Conservation (phyloP, 92 coral and sea anemone genomes). For the Phenganax stokvisi region DNA sequence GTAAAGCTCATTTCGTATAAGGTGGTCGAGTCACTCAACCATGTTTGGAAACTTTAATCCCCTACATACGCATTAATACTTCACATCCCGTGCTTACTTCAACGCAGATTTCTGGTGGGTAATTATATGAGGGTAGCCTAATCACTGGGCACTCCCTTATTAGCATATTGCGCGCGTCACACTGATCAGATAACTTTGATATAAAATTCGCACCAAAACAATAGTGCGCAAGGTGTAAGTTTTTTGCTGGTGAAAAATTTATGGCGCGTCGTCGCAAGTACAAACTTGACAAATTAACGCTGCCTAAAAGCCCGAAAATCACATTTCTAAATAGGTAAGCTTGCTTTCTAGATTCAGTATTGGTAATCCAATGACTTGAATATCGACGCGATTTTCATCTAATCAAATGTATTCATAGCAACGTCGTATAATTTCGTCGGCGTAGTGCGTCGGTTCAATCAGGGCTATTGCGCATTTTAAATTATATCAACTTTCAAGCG, state of each 20-base stretch:
- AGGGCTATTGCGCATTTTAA: too few species aligned
- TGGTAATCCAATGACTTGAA: not conserved
- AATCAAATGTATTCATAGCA: too few species aligned
- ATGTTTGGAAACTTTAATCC: too few species aligned
- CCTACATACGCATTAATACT: too few species aligned
- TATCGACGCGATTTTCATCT: too few species aligned
- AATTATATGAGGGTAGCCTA: not conserved
- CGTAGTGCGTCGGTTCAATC: too few species aligned
- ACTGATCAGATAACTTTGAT: not conserved
- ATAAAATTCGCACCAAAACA: not conserved
- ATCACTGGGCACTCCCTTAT: not conserved
- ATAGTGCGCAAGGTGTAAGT: not conserved
- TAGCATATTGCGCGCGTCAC: constrained; percentile 11
- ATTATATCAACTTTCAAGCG: too few species aligned
- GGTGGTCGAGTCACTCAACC: too few species aligned
- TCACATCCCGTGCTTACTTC: too few species aligned
- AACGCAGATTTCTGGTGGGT: too few species aligned
- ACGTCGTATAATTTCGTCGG: too few species aligned
- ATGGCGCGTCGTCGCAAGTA: constrained; percentile 16
- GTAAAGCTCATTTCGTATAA: too few species aligned
- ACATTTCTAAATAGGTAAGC: not conserved
- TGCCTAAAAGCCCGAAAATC: not conserved
- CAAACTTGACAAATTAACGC: not conserved
- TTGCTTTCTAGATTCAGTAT: not conserved
- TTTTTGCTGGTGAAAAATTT: not conserved